Base-by-base conservation (phyloP, 2,797 vertebrate species). In the Corythornis leucogaster region DNA sequence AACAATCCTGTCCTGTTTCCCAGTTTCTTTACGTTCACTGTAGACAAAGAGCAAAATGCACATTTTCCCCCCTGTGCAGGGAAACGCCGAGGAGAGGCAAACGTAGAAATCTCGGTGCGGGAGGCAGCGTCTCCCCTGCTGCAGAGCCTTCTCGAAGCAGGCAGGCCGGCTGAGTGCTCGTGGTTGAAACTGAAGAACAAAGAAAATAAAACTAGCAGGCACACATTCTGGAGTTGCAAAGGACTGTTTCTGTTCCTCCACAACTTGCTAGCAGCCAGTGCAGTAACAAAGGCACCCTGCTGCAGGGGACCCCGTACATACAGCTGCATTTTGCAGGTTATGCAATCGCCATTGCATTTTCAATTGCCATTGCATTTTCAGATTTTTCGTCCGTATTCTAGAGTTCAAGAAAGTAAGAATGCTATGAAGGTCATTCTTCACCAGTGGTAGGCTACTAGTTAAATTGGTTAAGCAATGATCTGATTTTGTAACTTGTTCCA, bases 121-220 rank as follows among this genome's bases (percentile, higher is more conserved):
- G 80, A 89, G 73, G 67, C 84, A 80, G 66, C 7, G 1, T 85
- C 75, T 91, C 71, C 69, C 79, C 33, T 0, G 1, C 88, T 58
- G 80, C 89, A 73, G 79, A 92, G 82, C 77, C 53, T 91, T 68
- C 92, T 80, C 1, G 5, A 77, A 62, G 86, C 93, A 88, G 82
- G 35, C 61, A 71, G 74, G 85, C 75, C 80, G 83, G 78, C 91
- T 74, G 84, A 70, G 46, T 0, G 0, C 58, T 94, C 6, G 0
- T 35, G 6, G 31, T 70, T 81, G 62, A 85, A 83, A 91, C 85
- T 58, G 76, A 33, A 85, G 74, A 86, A 93, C 78, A 90, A 85
- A 92, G 90, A 58, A 79, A 80, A 79, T 66, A 78, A 89, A 89
- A 89, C 80, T 53, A 38, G n/a, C 76, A 84, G 81, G 68, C 83